A percentile compares a stretch with the other conserved stretches of the same genome.
phyloP scores from a whole-genome alignment of 2,888 invertebrate species.

The Xanthorhoe designata region DNA sequence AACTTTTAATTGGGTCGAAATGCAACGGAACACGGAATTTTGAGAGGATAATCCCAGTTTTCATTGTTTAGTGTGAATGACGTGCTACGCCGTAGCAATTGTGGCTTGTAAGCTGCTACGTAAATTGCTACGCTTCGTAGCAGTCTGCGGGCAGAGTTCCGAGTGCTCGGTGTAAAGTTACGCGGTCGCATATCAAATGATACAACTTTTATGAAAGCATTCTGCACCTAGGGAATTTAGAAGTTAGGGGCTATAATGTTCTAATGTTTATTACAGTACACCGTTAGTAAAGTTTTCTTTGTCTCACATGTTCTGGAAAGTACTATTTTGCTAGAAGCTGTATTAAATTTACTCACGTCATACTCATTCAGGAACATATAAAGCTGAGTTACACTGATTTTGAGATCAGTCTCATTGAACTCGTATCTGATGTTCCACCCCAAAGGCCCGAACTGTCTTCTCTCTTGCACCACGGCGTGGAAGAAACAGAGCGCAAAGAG shows the following conservation, averaged over 20 bases:
- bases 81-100: slow-evolving; percentile 32
- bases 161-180: slow-evolving; percentile 20
- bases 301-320: too few species aligned
- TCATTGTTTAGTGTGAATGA: slow-evolving; percentile 32
- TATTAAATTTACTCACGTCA: slow-evolving; percentile 22
- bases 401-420: slow-evolving; percentile 97
- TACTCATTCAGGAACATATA: slow-evolving; percentile 93
- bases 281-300: too few species aligned
- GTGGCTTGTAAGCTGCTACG: slow-evolving; percentile 36
- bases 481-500: slow-evolving; percentile 96
- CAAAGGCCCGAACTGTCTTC: slow-evolving; percentile 95
- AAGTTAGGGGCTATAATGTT: not conserved
- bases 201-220: slow-evolving; percentile 26
- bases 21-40: slow-evolving; percentile 39
- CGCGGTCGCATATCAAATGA: slow-evolving; percentile 28
- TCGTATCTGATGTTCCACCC: slow-evolving; percentile 99
- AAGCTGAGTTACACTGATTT: slow-evolving; percentile 95
- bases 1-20: slow-evolving; percentile 44
- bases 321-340: not conserved
- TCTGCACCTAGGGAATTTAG: slow-evolving; percentile 5
- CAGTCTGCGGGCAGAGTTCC: slow-evolving; percentile 25
- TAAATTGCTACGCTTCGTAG: slow-evolving; percentile 38
- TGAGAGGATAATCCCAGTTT: slow-evolving; percentile 35
- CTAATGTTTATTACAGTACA: not conserved
- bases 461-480: slow-evolving; percentile 96